Evolutionary conservation across 2,113 vertebrate species (phyloP).

Genomic region (Calidris pygmaea): DNA sequence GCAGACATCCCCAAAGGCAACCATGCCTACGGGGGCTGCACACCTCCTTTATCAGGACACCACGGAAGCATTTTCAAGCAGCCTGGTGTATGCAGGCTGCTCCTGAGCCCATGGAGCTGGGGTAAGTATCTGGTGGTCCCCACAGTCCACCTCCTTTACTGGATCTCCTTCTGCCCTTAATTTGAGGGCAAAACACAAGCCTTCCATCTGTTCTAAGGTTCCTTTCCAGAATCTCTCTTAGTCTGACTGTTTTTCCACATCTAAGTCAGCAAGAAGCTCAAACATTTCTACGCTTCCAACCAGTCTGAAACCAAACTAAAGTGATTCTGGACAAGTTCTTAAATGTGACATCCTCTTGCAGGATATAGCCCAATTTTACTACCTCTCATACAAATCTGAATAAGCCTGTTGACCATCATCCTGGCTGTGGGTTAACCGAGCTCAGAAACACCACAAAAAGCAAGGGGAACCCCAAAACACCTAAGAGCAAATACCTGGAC

Average conservation of each 20-base stretch:
- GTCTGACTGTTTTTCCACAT: background rate
- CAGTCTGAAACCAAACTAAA: background rate
- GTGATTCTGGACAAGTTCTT: background rate
- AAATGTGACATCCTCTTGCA: background rate
- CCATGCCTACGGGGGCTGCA: background rate
- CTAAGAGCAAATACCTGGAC: conserved; percentile 77
- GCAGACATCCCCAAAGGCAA: background rate
- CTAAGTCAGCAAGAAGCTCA: background rate
- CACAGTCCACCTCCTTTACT: background rate
- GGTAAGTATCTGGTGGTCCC: background rate
- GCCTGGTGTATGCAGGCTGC: background rate
- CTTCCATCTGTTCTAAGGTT: background rate
- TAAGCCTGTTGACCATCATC: background rate
- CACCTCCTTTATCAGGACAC: background rate
- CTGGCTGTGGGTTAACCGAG: accelerated
- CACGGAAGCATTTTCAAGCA: background rate
- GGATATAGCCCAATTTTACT: background rate
- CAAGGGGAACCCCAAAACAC: background rate
- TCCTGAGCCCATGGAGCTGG: background rate
- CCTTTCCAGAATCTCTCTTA: background rate
- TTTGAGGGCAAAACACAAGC: background rate
- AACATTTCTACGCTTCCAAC: background rate
- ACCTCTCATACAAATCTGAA: background rate
- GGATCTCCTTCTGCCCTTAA: background rate
- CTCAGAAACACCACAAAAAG: background rate